Percentiles rank a stretch among this genome's conserved stretches.
Evolutionary conservation across 2,113 vertebrate genomes (phyloP).

Genomic region (Orientallactaga bullata): DNA sequence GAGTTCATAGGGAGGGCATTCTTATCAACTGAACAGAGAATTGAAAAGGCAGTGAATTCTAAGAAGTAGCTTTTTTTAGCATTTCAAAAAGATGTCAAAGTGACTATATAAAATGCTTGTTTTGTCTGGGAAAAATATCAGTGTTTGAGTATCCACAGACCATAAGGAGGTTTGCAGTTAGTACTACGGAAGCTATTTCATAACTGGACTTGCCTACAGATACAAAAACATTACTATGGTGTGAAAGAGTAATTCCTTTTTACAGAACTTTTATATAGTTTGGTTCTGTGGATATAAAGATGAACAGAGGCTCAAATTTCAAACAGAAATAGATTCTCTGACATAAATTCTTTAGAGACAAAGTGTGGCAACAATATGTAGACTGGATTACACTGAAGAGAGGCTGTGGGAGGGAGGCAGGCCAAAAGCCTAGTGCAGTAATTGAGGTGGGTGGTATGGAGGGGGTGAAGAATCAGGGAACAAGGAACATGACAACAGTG

Average conservation of each 20-base stretch:
- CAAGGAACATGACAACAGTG: no score
- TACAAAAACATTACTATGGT: not conserved
- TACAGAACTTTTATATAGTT: not conserved
- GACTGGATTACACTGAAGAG: not conserved
- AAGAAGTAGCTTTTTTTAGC: conserved; percentile 61
- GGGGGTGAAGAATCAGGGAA: no score
- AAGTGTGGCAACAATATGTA: conserved; percentile 45
- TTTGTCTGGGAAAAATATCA: conserved; percentile 67
- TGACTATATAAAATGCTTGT: conserved; percentile 58
- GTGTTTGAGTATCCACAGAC: conserved; percentile 18
- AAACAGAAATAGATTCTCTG: conserved; percentile 54
- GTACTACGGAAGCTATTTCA: not conserved
- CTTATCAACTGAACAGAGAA: conserved; percentile 46
- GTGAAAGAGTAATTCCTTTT: not conserved
- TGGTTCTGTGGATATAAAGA: conserved; percentile 53
- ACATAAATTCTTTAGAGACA: conserved; percentile 51
- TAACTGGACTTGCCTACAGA: not conserved
- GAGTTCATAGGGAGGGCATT: conserved; percentile 29
- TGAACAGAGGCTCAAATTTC: conserved; percentile 56
- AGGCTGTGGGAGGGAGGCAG: not conserved
- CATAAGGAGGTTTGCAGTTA: not conserved
- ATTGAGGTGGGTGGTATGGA: not conserved
- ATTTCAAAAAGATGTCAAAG: conserved; percentile 71
- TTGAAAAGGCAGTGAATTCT: conserved; percentile 46
- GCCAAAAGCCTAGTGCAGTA: not conserved